Conservation (phyloP, 2,888 invertebrate species). For the Didymodactylos carnosus region DNA sequence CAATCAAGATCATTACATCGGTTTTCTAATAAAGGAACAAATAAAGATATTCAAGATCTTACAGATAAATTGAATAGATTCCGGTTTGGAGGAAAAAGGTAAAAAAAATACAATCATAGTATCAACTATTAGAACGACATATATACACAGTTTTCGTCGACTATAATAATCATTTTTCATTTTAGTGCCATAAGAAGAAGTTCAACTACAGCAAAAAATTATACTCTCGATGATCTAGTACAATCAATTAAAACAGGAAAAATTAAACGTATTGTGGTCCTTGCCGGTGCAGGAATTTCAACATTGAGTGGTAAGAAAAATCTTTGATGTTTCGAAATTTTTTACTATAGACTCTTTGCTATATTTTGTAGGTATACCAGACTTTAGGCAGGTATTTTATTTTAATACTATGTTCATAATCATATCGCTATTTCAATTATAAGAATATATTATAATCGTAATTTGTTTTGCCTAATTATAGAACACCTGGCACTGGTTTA, state of each 20-base stretch:
- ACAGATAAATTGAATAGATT: no score
- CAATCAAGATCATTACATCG: no score
- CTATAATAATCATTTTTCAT: no score
- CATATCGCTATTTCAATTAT: no score
- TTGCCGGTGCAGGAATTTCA: slow-evolving; percentile 38
- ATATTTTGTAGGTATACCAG: background rate
- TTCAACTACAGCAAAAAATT: background rate
- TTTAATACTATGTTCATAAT: no score
- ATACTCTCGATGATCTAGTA: background rate
- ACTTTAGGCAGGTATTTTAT: background rate
- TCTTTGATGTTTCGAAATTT: background rate
- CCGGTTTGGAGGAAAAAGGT: no score
- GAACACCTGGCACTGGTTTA: slow-evolving; percentile 35
- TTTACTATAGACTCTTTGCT: background rate
- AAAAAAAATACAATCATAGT: no score
- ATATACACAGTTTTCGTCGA: no score
- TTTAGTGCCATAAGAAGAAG: background rate
- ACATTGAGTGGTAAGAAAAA: slow-evolving; percentile 8
- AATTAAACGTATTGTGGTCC: slow-evolving; percentile 27
- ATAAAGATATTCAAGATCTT: no score
- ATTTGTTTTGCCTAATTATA: slow-evolving; percentile 16
- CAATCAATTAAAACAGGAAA: background rate
- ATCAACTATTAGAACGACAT: no score
- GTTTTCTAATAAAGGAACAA: no score
- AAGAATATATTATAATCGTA: background rate